Percentiles rank a stretch among this genome's conserved stretches.
Conservation (phyloP, 2,888 invertebrate genomes). For the Leucophenga maculata region DNA sequence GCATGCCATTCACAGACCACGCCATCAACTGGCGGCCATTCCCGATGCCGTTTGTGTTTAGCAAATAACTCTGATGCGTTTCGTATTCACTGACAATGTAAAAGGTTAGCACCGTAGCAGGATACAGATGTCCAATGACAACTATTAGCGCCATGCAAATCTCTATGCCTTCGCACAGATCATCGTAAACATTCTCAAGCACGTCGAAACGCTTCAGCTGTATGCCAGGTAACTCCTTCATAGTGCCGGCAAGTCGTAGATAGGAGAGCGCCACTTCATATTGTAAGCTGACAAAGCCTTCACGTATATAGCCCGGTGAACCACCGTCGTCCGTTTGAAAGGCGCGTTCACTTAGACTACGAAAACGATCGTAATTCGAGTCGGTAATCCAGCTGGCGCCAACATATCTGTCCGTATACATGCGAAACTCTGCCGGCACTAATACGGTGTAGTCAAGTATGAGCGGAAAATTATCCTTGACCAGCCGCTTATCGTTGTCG, state of each 20-base stretch:
- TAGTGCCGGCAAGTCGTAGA: constrained; percentile 41
- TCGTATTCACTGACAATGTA: constrained; percentile 41
- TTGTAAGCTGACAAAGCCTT: constrained; percentile 80
- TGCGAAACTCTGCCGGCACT: constrained; percentile 46
- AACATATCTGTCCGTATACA: constrained; percentile 42
- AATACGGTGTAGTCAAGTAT: constrained; percentile 40
- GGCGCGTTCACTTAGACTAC: background rate
- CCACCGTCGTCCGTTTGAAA: constrained; percentile 71
- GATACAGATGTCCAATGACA: constrained; percentile 84
- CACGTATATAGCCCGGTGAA: constrained; percentile 75
- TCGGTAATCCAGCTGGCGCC: constrained; percentile 40
- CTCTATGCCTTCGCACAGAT: constrained; percentile 78
- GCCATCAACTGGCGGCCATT: constrained; percentile 34
- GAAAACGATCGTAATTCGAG: constrained; percentile 60
- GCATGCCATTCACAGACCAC: constrained; percentile 43
- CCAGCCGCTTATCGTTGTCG: constrained; percentile 24
- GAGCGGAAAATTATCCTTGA: constrained; percentile 34
- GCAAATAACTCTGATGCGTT: constrained; percentile 23
- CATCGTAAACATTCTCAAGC: constrained; percentile 78
- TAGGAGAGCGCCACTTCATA: constrained; percentile 73
- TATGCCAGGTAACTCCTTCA: constrained; percentile 44
- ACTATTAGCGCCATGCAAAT: constrained; percentile 81
- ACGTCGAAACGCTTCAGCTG: constrained; percentile 77
- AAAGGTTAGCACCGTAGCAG: constrained; percentile 80
- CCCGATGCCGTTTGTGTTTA: constrained; percentile 24